phyloP scores from a whole-genome alignment of 2,797 vertebrate species.

The Phrynocephalus guinanensis region DNA sequence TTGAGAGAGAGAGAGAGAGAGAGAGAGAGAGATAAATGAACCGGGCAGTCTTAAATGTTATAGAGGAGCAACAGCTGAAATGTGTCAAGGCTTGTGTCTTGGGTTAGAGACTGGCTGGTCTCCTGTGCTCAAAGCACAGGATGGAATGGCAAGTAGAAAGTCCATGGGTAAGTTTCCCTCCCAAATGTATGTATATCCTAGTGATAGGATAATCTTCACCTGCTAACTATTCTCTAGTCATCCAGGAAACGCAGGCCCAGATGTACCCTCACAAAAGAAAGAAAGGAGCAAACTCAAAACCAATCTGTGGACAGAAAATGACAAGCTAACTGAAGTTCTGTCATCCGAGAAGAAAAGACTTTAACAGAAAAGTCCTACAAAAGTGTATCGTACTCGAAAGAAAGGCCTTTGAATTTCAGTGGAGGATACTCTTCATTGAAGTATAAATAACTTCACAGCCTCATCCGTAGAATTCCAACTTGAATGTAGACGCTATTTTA shows the following conservation, averaged over 20 bases:
- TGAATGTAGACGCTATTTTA: conserved; percentile 1
- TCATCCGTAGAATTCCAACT: neutral
- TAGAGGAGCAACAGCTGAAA: neutral
- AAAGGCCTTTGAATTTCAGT: neutral
- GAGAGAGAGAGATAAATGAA: too few species aligned
- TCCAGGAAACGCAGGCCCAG: neutral
- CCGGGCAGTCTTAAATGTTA: too few species aligned
- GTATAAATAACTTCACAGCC: neutral
- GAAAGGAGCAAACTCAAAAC: neutral
- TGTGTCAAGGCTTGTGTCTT: neutral
- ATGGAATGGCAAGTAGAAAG: neutral
- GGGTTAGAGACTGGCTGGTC: neutral
- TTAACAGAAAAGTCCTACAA: neutral
- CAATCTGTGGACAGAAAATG: neutral
- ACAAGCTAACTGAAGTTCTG: neutral
- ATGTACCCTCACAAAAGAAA: neutral
- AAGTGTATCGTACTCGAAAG: neutral
- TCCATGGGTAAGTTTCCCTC: neutral
- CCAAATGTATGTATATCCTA: neutral
- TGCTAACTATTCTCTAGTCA: neutral
- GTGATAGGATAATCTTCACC: neutral
- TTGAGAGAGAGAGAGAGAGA: too few species aligned
- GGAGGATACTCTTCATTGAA: neutral
- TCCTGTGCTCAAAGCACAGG: neutral
- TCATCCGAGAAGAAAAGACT: neutral